Conservation (phyloP, 1,140 invertebrate genomes). For the Saccostrea glomerata region DNA sequence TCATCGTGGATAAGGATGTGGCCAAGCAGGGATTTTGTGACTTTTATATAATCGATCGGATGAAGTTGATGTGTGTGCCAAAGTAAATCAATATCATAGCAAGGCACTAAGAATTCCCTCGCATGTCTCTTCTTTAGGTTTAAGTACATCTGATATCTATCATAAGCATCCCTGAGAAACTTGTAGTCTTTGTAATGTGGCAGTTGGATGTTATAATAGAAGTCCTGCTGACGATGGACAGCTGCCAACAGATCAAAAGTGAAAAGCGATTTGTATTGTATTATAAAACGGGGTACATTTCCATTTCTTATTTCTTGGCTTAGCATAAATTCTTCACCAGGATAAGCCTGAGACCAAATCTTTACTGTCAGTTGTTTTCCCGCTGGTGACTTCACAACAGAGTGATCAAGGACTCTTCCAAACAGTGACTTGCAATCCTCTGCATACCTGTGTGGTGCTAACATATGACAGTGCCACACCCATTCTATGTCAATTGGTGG, state of each 20-base stretch:
- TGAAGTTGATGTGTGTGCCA: constrained; percentile 81
- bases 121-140: constrained; percentile 77
- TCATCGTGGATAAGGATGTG: constrained; percentile 78
- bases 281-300: background rate
- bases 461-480: constrained; percentile 80
- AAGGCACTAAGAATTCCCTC: constrained; percentile 79
- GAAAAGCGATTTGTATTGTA: constrained; percentile 54
- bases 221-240: constrained; percentile 76
- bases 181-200: constrained; percentile 79
- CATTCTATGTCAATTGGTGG: constrained; percentile 80
- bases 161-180: constrained; percentile 76
- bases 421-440: constrained; percentile 75
- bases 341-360: constrained; percentile 60
- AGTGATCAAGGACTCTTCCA: constrained; percentile 74
- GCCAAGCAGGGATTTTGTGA: constrained; percentile 78
- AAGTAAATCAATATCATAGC: constrained; percentile 81
- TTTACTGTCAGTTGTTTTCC: constrained; percentile 32
- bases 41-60: constrained; percentile 76
- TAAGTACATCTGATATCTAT: constrained; percentile 80
- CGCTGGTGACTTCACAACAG: constrained; percentile 59
- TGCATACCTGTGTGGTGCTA: constrained; percentile 74
- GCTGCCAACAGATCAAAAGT: constrained; percentile 77
- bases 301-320: background rate
- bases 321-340: constrained; percentile 54
- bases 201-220: constrained; percentile 80